Conservation (phyloP, 2,113 vertebrate genomes). For the Benitochromis conjunctus region DNA sequence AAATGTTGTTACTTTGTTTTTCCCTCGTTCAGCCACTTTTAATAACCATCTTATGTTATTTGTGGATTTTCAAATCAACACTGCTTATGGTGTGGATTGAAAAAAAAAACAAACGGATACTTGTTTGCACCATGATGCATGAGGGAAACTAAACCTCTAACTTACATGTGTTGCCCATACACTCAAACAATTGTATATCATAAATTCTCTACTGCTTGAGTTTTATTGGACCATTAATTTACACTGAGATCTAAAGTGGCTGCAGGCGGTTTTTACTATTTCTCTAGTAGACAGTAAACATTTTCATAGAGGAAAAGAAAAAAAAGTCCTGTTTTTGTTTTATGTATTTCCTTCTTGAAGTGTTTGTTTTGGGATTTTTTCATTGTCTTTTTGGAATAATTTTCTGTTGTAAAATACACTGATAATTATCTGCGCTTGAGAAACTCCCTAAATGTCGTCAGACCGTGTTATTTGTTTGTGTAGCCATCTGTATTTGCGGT, state of each 20-base stretch:
- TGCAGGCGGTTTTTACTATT: conserved; percentile 29
- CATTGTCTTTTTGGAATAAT: neutral
- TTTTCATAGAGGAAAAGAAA: neutral
- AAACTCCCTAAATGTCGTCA: conserved; percentile 7
- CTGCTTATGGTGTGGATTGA: neutral
- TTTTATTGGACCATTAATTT: conserved; percentile 36
- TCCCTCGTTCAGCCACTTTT: neutral
- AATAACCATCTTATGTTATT: neutral
- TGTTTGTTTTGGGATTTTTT: neutral
- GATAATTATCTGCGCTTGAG: conserved; percentile 8
- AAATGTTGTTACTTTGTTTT: neutral
- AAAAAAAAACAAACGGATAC: neutral
- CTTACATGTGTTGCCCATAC: conserved; percentile 6
- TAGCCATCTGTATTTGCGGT: conserved; percentile 37
- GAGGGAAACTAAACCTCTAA: neutral
- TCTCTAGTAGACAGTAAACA: conserved; percentile 22
- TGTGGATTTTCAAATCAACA: neutral
- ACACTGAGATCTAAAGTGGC: conserved; percentile 33
- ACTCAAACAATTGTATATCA: conserved; percentile 26
- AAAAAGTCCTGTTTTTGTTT: neutral
- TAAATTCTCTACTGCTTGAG: conserved; percentile 21
- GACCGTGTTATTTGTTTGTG: conserved; percentile 8
- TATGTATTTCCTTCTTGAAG: neutral
- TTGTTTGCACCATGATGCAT: neutral
- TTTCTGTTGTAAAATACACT: conserved; percentile 36